phyloP scores from a whole-genome alignment of 2,888 invertebrate genomes.

The Cryptophagus acutangulus region DNA sequence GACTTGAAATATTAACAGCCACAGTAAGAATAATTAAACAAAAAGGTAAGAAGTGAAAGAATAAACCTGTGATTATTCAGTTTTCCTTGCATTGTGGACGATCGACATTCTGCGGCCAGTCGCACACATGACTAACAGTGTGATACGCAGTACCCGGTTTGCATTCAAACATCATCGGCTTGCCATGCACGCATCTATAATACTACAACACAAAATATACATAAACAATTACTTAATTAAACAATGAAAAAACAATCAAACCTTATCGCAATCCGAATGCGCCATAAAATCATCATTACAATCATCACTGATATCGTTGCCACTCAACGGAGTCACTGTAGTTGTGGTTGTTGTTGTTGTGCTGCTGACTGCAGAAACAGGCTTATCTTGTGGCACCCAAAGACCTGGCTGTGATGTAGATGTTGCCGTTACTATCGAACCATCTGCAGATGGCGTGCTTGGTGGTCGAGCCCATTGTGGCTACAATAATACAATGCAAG shows the following conservation, averaged over 20 bases:
- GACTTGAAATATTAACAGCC: too few species aligned
- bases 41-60: too few species aligned
- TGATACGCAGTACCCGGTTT: constrained; percentile 73
- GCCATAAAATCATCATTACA: constrained; percentile 57
- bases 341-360: constrained; percentile 20
- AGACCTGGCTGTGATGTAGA: constrained; percentile 37
- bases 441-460: constrained; percentile 55
- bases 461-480: constrained; percentile 80
- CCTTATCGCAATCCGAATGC: constrained; percentile 56
- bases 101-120: constrained; percentile 73
- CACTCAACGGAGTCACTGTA: constrained; percentile 12
- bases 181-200: constrained; percentile 79
- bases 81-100: constrained; percentile 53
- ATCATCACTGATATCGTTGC: constrained; percentile 38
- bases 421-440: constrained; percentile 27
- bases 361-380: constrained; percentile 24
- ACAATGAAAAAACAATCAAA: constrained; percentile 34
- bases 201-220: constrained; percentile 55
- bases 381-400: constrained; percentile 27
- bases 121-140: constrained; percentile 64
- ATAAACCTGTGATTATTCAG: too few species aligned
- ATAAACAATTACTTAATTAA: not conserved
- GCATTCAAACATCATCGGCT: constrained; percentile 68
- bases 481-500: constrained; percentile 43
- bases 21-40: too few species aligned